Percentiles rank a stretch among this genome's conserved stretches.
These are phyloP conservation scores for Seira ritae DNA, from an alignment of 2,888 invertebrate genomes.

Conservation along the genomic window DNA sequence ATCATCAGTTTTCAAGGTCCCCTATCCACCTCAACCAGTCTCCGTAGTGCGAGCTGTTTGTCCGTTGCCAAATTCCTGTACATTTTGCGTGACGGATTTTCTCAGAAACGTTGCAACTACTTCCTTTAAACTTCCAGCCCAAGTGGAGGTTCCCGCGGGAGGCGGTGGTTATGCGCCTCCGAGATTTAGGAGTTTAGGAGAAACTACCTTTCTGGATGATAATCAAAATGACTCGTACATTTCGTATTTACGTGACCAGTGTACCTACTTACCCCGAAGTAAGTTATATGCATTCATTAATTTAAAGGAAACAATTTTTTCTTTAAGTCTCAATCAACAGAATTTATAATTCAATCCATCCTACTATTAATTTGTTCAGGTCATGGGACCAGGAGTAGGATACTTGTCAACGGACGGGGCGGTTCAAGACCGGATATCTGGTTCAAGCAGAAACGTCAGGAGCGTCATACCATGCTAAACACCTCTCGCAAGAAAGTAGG, in stretches of 20 bases:
- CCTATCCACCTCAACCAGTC: background rate
- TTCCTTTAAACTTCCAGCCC: conserved; percentile 29
- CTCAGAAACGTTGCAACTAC: background rate
- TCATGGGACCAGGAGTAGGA: background rate
- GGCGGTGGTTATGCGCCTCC: background rate
- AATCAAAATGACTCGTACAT: background rate
- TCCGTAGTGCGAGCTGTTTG: background rate
- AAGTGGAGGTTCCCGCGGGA: background rate
- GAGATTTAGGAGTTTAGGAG: background rate
- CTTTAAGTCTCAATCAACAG: background rate
- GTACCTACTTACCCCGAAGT: too few relatives aligned
- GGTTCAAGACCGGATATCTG: conserved; percentile 2
- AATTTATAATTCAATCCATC: background rate
- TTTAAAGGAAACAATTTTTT: background rate
- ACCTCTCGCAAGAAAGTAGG: background rate
- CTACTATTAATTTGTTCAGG: conserved; percentile 15
- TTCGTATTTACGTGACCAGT: too few relatives aligned
- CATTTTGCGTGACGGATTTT: conserved; percentile 6
- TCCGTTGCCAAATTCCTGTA: background rate
- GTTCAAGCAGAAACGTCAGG: background rate
- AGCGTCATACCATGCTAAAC: background rate
- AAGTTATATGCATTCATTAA: background rate
- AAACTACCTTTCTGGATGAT: background rate
- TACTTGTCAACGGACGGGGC: background rate
- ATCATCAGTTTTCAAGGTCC: background rate